A percentile compares a stretch with the other conserved stretches of the same genome.
These are phyloP conservation scores for Eupithecia vulgata DNA, from an alignment of 2,888 invertebrate species.

Conservation along the genomic window DNA sequence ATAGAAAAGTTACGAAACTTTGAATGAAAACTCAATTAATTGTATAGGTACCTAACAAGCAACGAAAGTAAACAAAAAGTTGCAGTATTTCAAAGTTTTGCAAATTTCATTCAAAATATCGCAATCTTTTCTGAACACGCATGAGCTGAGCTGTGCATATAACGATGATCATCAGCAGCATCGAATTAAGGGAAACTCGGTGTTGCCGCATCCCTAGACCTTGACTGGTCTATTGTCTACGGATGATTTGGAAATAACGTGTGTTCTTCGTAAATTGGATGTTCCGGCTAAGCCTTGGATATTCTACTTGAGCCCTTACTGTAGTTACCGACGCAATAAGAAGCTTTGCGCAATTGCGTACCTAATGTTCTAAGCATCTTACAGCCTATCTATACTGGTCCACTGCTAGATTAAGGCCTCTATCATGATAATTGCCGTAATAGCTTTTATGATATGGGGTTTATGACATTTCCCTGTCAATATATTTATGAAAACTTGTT, in stretches of 20 bases:
- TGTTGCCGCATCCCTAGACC: conserved; percentile 24
- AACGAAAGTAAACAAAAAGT: too few relatives aligned
- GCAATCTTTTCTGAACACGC: background rate
- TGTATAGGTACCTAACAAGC: too few relatives aligned
- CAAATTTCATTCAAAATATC: too few relatives aligned
- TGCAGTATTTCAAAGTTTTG: too few relatives aligned
- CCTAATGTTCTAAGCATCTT: background rate
- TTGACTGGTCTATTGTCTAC: conserved; percentile 25
- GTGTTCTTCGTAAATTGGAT: conserved; percentile 15
- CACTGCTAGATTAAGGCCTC: too few relatives aligned
- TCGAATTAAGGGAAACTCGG: conserved; percentile 3
- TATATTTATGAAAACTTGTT: too few relatives aligned
- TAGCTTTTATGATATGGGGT: too few relatives aligned
- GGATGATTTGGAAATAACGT: conserved; percentile 27
- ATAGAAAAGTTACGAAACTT: too few relatives aligned
- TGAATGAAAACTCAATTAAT: too few relatives aligned
- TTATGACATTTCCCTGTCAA: too few relatives aligned
- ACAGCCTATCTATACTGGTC: too few relatives aligned
- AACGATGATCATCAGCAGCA: conserved; percentile 13
- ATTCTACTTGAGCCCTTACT: background rate
- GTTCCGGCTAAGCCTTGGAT: conserved; percentile 10
- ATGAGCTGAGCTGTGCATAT: conserved; percentile 3
- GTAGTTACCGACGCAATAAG: background rate
- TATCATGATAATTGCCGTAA: too few relatives aligned
- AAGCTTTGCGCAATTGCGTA: background rate